These are phyloP conservation scores for Rhagium mordax DNA, from an alignment of 2,888 invertebrate genomes.

Conservation along the genomic window DNA sequence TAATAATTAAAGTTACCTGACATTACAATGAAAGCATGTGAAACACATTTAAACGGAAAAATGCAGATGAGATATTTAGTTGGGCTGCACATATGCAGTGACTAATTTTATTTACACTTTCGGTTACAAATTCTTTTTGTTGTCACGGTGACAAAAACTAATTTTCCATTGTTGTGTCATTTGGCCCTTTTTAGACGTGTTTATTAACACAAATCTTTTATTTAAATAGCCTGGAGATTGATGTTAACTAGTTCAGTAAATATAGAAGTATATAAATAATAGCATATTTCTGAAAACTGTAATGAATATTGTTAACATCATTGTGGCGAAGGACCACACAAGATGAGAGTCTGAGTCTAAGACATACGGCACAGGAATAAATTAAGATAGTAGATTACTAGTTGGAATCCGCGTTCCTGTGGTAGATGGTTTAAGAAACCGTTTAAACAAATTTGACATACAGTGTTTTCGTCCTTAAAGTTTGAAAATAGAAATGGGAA, in stretches of 20 bases:
- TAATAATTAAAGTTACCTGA: no score
- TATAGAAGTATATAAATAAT: slow-evolving; percentile 21
- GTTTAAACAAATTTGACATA: no score
- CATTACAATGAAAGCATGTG: no score
- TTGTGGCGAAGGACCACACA: slow-evolving; percentile 21
- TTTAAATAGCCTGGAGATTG: slow-evolving; percentile 25
- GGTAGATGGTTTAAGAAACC: not conserved
- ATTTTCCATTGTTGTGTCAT: slow-evolving; percentile 33
- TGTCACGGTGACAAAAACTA: slow-evolving; percentile 27
- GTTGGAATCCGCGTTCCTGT: not conserved
- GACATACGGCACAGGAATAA: slow-evolving; percentile 10
- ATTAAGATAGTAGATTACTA: not conserved
- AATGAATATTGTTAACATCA: slow-evolving; percentile 32
- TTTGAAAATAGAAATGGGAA: no score
- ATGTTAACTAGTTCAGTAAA: slow-evolving; percentile 21
- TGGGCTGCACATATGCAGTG: not conserved
- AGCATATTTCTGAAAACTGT: slow-evolving; percentile 16
- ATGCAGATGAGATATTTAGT: not conserved
- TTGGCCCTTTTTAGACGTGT: slow-evolving; percentile 25
- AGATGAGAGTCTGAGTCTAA: not conserved
- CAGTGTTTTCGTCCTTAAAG: no score
- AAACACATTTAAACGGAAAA: not conserved
- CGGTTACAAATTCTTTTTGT: slow-evolving; percentile 18
- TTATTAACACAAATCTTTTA: slow-evolving; percentile 34
- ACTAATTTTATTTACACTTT: slow-evolving; percentile 22